Base-by-base conservation (phyloP, 2,888 invertebrate species). In the Rotaria socialis region DNA sequence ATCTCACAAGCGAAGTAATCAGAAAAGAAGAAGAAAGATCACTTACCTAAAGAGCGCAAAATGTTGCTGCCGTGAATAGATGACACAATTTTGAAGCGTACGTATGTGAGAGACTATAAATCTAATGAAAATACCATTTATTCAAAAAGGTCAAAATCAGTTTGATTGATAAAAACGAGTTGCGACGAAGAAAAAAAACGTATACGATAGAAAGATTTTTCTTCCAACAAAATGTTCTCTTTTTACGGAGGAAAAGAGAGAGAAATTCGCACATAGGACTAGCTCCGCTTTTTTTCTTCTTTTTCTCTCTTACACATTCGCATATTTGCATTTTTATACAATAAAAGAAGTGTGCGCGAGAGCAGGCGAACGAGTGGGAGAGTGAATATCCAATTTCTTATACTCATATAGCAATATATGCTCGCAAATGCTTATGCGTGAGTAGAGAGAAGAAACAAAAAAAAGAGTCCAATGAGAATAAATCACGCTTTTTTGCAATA, bases 81-180 rank as follows among this genome's bases (percentile, higher is more conserved):
- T 80, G 47, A 43, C 47, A 47, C 43, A 47, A 80, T n/a, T 80
- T 80, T 11, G 47, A 47, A n/a, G 35, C 80, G 67, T 80, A 24
- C 47, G 80, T 47, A 47, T 43, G 80, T 80, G 80, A 67, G 67
- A 35, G 67, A 67, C 67, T 67, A 67, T 80, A 80, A 80, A 80
- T 80, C 43, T 80, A 80, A 43, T 80, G 80, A 80, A 80, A 80
- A 80, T 80, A 80, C 80, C 80, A 80, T 80, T 80, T 47, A 80
- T 47, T 67, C 67, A 80, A 80, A 80, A 80, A 80, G 80, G 80
- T 80, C 80, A 80, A 80, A 80, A 80, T 47, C 80, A 80, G 47
- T 80, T 80, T 47, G 80, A 80, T 43, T 80, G 80, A 80, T 80
- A 80, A 80, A 75, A 80, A 47, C 67, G 67, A 67, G 67, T 35